A percentile compares a stretch with the other conserved stretches of the same genome.
phyloP scores from a whole-genome alignment of 2,888 invertebrate genomes.

The Acleris laterana region DNA sequence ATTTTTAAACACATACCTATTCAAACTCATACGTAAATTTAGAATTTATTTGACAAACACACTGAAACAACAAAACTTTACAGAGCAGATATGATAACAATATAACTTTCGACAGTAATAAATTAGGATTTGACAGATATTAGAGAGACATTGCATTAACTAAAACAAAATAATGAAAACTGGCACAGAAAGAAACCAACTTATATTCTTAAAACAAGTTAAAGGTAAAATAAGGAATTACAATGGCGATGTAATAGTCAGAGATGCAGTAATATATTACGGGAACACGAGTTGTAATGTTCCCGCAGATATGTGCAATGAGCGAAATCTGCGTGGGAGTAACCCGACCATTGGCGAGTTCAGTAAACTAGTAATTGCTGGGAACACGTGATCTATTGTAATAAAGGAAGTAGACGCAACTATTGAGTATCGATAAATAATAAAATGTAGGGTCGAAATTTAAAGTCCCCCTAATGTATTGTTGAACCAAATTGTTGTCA shows the following conservation, averaged over 20 bases:
- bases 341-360: constrained; percentile 18
- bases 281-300: constrained; percentile 28
- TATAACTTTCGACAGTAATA: no score
- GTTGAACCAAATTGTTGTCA: constrained; percentile 31
- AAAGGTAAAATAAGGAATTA: constrained; percentile 12
- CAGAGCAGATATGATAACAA: no score
- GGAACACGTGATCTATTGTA: constrained; percentile 28
- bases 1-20: no score
- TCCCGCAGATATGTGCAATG: constrained; percentile 33
- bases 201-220: background rate
- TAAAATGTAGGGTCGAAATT: constrained; percentile 9
- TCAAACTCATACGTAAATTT: no score
- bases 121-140: no score
- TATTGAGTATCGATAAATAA: constrained; percentile 11
- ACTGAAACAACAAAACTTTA: no score
- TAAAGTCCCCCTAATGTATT: constrained; percentile 17
- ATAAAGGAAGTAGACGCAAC: constrained; percentile 11
- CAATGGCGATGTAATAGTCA: constrained; percentile 22
- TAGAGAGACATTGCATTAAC: no score
- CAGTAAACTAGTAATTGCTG: constrained; percentile 30
- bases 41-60: no score
- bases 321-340: constrained; percentile 35
- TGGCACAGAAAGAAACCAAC: background rate
- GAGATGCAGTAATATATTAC: constrained; percentile 31
- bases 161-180: no score